A percentile compares a stretch with the other conserved stretches of the same genome.
Conservation (phyloP, 2,888 invertebrate species). For the Epiblema foenella region DNA sequence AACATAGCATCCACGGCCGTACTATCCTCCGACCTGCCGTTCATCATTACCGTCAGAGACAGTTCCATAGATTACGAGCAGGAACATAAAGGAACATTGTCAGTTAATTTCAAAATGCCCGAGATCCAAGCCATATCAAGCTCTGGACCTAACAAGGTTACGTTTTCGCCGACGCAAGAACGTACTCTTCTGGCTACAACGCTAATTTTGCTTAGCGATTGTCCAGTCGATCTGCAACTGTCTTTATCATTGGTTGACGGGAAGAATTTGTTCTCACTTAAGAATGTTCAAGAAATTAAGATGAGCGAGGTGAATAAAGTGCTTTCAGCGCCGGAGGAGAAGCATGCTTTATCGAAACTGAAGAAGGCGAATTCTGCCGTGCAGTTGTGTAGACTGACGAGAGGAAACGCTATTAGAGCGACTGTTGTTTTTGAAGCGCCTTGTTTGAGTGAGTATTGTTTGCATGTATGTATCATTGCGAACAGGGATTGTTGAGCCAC, state of each 20-base stretch:
- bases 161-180: constrained; percentile 67
- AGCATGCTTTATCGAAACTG: constrained; percentile 50
- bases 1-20: constrained; percentile 69
- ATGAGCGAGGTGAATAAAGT: constrained; percentile 72
- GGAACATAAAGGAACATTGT: constrained; percentile 61
- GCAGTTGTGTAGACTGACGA: constrained; percentile 70
- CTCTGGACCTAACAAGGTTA: constrained; percentile 70
- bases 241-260: constrained; percentile 66
- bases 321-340: constrained; percentile 65
- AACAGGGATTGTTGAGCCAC: too few relatives aligned
- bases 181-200: constrained; percentile 60
- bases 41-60: constrained; percentile 67
- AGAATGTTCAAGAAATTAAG: constrained; percentile 72
- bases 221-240: constrained; percentile 69
- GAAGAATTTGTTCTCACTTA: constrained; percentile 67
- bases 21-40: constrained; percentile 60
- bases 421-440: constrained; percentile 70
- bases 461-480: background rate
- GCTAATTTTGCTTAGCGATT: constrained; percentile 73
- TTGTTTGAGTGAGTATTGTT: constrained; percentile 37
- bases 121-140: constrained; percentile 71
- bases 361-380: constrained; percentile 65
- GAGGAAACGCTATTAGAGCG: constrained; percentile 72
- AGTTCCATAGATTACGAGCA: constrained; percentile 66
- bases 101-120: constrained; percentile 70